phyloP scores from a whole-genome alignment of 2,888 invertebrate genomes.

The Acronicta psi region DNA sequence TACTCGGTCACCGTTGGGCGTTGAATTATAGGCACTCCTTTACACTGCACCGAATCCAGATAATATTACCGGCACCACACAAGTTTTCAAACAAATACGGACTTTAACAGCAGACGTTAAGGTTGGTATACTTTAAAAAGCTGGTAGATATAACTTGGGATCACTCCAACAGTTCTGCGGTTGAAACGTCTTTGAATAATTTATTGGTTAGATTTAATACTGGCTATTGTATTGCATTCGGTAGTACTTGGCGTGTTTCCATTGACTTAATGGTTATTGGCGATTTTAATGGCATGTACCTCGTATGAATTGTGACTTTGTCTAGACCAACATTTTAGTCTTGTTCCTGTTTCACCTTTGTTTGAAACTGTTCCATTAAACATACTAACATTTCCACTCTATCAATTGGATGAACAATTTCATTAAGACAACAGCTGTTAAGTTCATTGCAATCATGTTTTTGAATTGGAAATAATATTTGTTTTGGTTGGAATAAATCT shows the following conservation, averaged over 20 bases:
- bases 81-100: slow-evolving; percentile 10
- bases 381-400: slow-evolving; percentile 1
- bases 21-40: slow-evolving; percentile 52
- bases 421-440: neutral
- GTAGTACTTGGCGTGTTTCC: slow-evolving; percentile 57
- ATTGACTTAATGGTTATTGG: slow-evolving; percentile 49
- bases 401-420: neutral
- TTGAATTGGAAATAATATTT: too few relatives aligned
- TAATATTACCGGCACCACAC: neutral
- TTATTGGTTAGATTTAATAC: slow-evolving; percentile 67
- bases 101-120: slow-evolving; percentile 19
- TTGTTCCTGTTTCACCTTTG: slow-evolving; percentile 13
- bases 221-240: slow-evolving; percentile 61
- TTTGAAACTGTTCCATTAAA: slow-evolving; percentile 20
- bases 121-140: neutral
- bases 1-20: slow-evolving; percentile 46
- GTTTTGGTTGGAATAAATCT: too few relatives aligned
- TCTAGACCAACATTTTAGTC: slow-evolving; percentile 42
- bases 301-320: slow-evolving; percentile 47
- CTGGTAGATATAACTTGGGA: slow-evolving; percentile 34
- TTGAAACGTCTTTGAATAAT: slow-evolving; percentile 63
- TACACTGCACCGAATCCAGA: slow-evolving; percentile 27
- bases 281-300: slow-evolving; percentile 41
- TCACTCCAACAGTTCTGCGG: slow-evolving; percentile 49
- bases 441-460: too few relatives aligned